Evolutionary conservation across 1,140 invertebrate genomes (phyloP).

Genomic region (Pemphigus obesinymphae): DNA sequence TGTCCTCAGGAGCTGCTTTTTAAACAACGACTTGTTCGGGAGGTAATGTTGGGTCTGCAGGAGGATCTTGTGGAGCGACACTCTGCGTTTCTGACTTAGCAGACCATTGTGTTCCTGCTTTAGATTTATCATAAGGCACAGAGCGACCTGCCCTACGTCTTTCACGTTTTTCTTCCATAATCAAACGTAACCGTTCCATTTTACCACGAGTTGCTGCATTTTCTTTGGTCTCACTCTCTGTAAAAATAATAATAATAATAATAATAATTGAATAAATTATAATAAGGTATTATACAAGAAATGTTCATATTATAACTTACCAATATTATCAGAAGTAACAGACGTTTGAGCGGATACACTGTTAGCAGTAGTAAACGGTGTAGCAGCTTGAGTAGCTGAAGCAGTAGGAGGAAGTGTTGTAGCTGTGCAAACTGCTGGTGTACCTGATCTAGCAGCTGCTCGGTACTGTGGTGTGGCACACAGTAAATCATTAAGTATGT

Average conservation of each 20-base stretch:
- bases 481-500: conserved; percentile 89
- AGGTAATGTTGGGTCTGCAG: conserved; percentile 35
- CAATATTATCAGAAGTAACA: background rate
- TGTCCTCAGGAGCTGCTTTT: background rate
- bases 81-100: conserved; percentile 45
- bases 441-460: conserved; percentile 50
- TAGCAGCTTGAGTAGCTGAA: conserved; percentile 8
- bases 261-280: background rate
- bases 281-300: background rate
- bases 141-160: conserved; percentile 72
- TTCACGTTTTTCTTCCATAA: conserved; percentile 82
- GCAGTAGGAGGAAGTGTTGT: conserved; percentile 24
- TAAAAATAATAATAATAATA: no score
- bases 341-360: background rate
- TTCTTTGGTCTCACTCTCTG: conserved; percentile 54
- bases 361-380: background rate
- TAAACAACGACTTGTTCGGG: conserved; percentile 38
- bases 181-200: conserved; percentile 74
- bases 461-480: conserved; percentile 70
- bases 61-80: conserved; percentile 19
- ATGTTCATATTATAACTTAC: background rate
- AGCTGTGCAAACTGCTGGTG: conserved; percentile 30
- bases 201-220: conserved; percentile 79
- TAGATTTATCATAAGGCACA: conserved; percentile 48
- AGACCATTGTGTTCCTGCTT: conserved; percentile 42